Percentiles rank a stretch among this genome's conserved stretches.
Evolutionary conservation across 2,888 invertebrate species (phyloP).

Genomic region (Cephalotes varians): DNA sequence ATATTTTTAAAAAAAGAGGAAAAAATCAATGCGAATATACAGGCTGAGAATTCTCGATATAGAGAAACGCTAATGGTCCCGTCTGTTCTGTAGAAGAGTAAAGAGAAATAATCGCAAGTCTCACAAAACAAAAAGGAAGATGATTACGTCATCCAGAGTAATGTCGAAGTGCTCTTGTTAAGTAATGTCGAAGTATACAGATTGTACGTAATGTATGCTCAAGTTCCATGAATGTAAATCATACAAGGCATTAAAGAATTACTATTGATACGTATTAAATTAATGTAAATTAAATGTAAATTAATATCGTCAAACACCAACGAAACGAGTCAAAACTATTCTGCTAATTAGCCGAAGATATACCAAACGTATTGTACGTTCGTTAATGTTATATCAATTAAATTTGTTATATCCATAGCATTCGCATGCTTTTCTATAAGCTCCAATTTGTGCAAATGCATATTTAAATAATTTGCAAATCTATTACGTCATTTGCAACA

Average conservation of each 20-base stretch:
- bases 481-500: background rate
- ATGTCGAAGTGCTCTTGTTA: background rate
- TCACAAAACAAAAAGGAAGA: background rate
- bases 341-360: background rate
- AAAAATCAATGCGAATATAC: constrained; percentile 17
- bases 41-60: background rate
- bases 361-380: background rate
- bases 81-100: background rate
- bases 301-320: constrained; percentile 2
- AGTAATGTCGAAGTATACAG: background rate
- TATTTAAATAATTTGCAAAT: constrained; percentile 14
- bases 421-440: background rate
- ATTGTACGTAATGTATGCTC: background rate
- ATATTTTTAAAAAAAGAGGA: background rate
- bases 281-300: too few relatives aligned
- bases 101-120: constrained; percentile 1
- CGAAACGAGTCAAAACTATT: constrained; percentile 2
- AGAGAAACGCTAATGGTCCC: constrained; percentile 7
- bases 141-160: background rate
- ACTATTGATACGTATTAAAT: background rate
- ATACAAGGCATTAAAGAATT: background rate
- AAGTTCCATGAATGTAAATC: background rate
- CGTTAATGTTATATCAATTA: background rate
- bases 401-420: background rate
- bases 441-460: background rate